Base-by-base conservation (phyloP, 2,797 vertebrate species). In the Chelmon rostratus region DNA sequence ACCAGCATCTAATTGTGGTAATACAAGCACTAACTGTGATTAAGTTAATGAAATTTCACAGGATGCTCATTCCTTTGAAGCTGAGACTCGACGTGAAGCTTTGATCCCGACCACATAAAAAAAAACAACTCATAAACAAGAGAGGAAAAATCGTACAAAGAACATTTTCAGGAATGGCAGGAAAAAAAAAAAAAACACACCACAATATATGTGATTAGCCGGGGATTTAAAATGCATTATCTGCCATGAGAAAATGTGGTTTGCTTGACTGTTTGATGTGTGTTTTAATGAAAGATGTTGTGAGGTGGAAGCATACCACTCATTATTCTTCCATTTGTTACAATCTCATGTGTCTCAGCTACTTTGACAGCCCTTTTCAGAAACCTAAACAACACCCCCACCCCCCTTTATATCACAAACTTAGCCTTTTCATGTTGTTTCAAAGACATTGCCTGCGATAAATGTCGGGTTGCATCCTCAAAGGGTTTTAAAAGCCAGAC, bases 351-450 rank as follows among this genome's bases (percentile, higher is more conserved):
- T 44, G 61, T 59, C 73, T 42, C 18, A 73, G 54, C 59, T 62
- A 58, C 52, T 73, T 72, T 54, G 13, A 65, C 16, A 16, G 38
- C 44, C 56, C 21, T 19, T 78, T 86, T 73, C 47, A 68, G 18
- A 74, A 81, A 69, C 69, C 65, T 50, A 18, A 35, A 70, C 23
- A n/a, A 69, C 1, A 31, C 31, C 11, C 46, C 40, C 42, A 3
- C 6, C 13, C 8, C n/a, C 40, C 40, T 25, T 59, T 62, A 58
- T 78, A 87, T 82, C 42, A 69, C 47, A 71, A 89, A 73, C 50
- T 50, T 78, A 15, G 38, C 67, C 86, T 85, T 91, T 90, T 91
- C 74, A 91, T 92, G 87, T 91, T 82, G 81, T 92, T 93, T 93
- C 88, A 94, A 92, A 94, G 91, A 90, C 63, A 73, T 19, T 42